phyloP scores from a whole-genome alignment of 64 coral and sea anemone genomes.

The Acropora tenuis region DNA sequence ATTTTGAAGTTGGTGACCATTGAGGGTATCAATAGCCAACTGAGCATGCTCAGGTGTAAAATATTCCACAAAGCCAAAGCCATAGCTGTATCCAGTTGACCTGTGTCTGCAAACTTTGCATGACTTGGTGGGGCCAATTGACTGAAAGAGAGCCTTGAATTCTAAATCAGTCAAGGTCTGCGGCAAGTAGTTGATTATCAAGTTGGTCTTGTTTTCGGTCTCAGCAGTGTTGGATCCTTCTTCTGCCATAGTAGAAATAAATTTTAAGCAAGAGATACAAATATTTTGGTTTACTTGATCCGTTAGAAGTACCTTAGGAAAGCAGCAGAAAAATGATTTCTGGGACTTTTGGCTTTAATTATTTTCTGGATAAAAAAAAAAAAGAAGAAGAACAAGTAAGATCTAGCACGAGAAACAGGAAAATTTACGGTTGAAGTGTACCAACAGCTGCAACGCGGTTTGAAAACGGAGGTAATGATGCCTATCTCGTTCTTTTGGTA shows the following conservation, averaged over 20 bases:
- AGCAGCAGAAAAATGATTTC: slow-evolving; percentile 45
- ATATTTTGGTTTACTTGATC: slow-evolving; percentile 12
- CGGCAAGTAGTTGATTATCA: slow-evolving; percentile 88
- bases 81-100: slow-evolving; percentile 83
- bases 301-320: slow-evolving; percentile 25
- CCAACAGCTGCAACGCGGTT: not conserved
- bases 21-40: slow-evolving; percentile 69
- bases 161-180: slow-evolving; percentile 76
- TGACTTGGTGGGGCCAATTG: slow-evolving; percentile 74
- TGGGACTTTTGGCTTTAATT: slow-evolving; percentile 48
- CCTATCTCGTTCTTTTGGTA: too few species aligned
- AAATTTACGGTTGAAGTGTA: not conserved
- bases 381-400: slow-evolving; percentile 17
- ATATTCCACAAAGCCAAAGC: slow-evolving; percentile 92
- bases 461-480: too few species aligned
- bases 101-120: slow-evolving; percentile 86
- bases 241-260: slow-evolving; percentile 48
- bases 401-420: not conserved
- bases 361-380: slow-evolving; percentile 54
- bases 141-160: slow-evolving; percentile 73
- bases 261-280: slow-evolving; percentile 47
- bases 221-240: not conserved
- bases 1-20: slow-evolving; percentile 70
- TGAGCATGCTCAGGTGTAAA: slow-evolving; percentile 85
- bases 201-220: slow-evolving; percentile 75